Evolutionary conservation across 2,113 vertebrate species (phyloP), one percentile per base, ranked within the genome.

Genomic region (Scortum barcoo): DNA sequence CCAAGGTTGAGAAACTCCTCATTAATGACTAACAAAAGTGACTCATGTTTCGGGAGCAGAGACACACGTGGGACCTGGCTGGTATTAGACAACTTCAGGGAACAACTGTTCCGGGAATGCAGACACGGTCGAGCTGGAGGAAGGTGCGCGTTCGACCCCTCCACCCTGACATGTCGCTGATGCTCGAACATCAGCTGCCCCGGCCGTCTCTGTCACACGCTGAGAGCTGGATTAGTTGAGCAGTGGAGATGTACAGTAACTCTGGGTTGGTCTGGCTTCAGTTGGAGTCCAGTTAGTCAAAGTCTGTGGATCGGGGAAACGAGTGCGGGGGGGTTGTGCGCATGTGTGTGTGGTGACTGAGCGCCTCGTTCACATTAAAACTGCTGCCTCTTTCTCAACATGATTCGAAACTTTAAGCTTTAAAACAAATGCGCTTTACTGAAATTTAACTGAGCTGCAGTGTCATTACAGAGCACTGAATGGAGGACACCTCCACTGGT

Each of bases 181-280:
- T 73, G 75, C 71, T 88, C 75, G 40, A 72, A 67, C 38, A 74
- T 30, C 77, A 77, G 54, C 26, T 20, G 58, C 61, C 30, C 54
- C 33, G 50, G 63, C 46, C 46, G 14, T 53, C 26, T 28, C 24
- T 26, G 61, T 4, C 54, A 70, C 62, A 40, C 58, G 14, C 17
- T 30, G 13, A 1, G 48, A 14, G 72, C 69, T 26, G 81, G 79
- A 19, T 67, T 38, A 50, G 81, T 24, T 61, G 57, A 76, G 44
- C 56, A 7, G 65, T 57, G 38, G 30, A 11, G 70, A 7, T 65
- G 60, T 78, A 66, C 80, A 83, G 85, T 14, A 78, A 60, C 77
- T 81, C 62, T 75, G 78, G 24, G 24, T 24, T 24, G 42, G 71
- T 74, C 75, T 53, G 63, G 78, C 72, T 87, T 87, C 78, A 71